phyloP scores from a whole-genome alignment of 2,888 invertebrate species.

The Crematogaster levior region DNA sequence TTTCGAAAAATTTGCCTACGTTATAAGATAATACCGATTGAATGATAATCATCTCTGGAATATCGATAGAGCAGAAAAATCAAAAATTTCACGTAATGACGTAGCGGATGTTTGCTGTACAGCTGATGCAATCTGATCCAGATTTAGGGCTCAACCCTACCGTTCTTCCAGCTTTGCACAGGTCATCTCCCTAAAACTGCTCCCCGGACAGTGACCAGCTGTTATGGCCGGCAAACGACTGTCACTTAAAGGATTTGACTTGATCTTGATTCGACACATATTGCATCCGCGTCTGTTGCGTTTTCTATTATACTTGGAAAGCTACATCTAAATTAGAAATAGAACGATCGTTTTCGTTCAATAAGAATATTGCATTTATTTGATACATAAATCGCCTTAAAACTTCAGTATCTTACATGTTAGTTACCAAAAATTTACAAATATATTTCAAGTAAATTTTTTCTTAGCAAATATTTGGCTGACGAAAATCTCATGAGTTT shows the following conservation, averaged over 20 bases:
- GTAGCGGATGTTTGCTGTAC: conserved; percentile 62
- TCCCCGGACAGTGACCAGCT: conserved; percentile 79
- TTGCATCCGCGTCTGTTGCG: conserved; percentile 58
- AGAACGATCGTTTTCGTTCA: background rate
- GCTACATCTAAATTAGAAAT: conserved; percentile 46
- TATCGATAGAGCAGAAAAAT: conserved; percentile 8
- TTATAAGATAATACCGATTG: background rate
- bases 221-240: conserved; percentile 79
- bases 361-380: background rate
- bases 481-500: background rate
- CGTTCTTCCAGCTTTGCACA: conserved; percentile 63
- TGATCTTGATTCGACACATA: conserved; percentile 66
- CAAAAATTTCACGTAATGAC: conserved; percentile 64
- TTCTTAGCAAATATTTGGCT: background rate
- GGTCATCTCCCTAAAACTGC: conserved; percentile 62
- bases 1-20: conserved; percentile 3
- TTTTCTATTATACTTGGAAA: conserved; percentile 35
- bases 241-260: conserved; percentile 72
- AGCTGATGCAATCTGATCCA: conserved; percentile 77
- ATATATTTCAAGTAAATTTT: background rate
- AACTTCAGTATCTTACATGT: background rate
- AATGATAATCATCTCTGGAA: background rate
- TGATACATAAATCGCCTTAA: background rate
- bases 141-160: conserved; percentile 77
- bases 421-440: background rate